Percentiles rank a stretch among this genome's conserved stretches.
Evolutionary conservation across 1,140 invertebrate genomes (phyloP).

Genomic region (Nephotettix cincticeps): DNA sequence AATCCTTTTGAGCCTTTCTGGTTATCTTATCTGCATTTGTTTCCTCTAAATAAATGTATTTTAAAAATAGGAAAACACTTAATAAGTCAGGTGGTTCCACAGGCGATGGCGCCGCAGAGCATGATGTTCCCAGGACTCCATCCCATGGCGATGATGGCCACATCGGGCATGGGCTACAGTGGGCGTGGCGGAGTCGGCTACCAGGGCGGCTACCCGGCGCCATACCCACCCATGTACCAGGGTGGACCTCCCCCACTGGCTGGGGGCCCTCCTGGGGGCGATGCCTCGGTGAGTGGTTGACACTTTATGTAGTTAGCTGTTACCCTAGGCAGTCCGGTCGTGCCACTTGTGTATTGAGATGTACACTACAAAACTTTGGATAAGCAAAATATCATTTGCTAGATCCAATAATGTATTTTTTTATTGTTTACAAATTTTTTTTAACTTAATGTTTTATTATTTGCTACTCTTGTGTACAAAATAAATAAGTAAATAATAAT

Average conservation of each 20-base stretch:
- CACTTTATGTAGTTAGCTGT: too few relatives aligned
- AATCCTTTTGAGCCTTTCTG: too few relatives aligned
- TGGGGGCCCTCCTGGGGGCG: constrained; percentile 52
- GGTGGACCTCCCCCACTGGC: constrained; percentile 55
- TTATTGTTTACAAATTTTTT: too few relatives aligned
- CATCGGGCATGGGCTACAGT: constrained; percentile 66
- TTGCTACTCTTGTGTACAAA: neutral
- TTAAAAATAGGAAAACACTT: too few relatives aligned
- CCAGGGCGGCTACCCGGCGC: constrained; percentile 55
- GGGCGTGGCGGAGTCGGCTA: constrained; percentile 56
- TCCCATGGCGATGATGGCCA: constrained; percentile 97
- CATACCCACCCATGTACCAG: constrained; percentile 57
- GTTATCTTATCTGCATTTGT: too few relatives aligned
- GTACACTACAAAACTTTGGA: too few relatives aligned
- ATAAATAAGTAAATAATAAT: neutral
- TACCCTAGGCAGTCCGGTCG: too few relatives aligned
- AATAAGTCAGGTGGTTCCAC: constrained; percentile 59
- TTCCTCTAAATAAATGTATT: constrained; percentile 30
- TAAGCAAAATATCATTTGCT: too few relatives aligned
- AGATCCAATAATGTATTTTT: too few relatives aligned
- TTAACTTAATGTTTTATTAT: too few relatives aligned
- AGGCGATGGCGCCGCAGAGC: constrained; percentile 63
- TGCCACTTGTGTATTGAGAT: too few relatives aligned
- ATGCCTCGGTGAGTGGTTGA: constrained; percentile 49
- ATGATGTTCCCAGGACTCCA: constrained; percentile 95